A percentile compares a stretch with the other conserved stretches of the same genome.
phyloP scores from a whole-genome alignment of 2,888 invertebrate species.

The Yponomeuta cagnagella region DNA sequence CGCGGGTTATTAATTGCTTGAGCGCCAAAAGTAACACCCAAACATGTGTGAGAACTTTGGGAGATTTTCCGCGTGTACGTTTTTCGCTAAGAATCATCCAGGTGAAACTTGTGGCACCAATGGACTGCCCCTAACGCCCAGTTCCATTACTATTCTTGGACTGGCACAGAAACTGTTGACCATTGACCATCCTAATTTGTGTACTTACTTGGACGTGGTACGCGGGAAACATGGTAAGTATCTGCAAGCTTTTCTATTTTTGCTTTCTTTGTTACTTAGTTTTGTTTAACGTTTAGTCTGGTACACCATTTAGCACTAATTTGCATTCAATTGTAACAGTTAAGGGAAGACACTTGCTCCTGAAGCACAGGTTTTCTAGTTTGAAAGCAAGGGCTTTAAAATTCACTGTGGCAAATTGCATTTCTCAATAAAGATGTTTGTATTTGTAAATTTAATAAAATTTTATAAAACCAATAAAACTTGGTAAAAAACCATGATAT shows the following conservation, averaged over 20 bases:
- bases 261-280: too few species aligned
- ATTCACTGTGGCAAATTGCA: too few species aligned
- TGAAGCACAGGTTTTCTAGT: too few species aligned
- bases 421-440: too few species aligned
- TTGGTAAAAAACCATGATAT: too few species aligned
- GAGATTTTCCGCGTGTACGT: slow-evolving; percentile 90
- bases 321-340: too few species aligned
- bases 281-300: too few species aligned
- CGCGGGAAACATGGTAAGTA: slow-evolving; percentile 93
- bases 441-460: too few species aligned
- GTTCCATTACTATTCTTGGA: slow-evolving; percentile 95
- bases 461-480: too few species aligned
- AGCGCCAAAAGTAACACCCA: background rate
- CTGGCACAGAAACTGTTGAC: slow-evolving; percentile 88
- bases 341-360: too few species aligned
- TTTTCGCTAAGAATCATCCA: slow-evolving; percentile 92
- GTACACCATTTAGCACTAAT: too few species aligned
- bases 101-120: slow-evolving; percentile 96
- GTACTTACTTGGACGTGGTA: slow-evolving; percentile 92
- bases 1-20: background rate
- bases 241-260: background rate
- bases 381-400: too few species aligned
- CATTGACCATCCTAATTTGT: slow-evolving; percentile 86
- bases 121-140: slow-evolving; percentile 96
- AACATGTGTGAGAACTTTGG: slow-evolving; percentile 42